phyloP scores from a whole-genome alignment of 2,888 invertebrate genomes.

The Chloroclystis v-ata region DNA sequence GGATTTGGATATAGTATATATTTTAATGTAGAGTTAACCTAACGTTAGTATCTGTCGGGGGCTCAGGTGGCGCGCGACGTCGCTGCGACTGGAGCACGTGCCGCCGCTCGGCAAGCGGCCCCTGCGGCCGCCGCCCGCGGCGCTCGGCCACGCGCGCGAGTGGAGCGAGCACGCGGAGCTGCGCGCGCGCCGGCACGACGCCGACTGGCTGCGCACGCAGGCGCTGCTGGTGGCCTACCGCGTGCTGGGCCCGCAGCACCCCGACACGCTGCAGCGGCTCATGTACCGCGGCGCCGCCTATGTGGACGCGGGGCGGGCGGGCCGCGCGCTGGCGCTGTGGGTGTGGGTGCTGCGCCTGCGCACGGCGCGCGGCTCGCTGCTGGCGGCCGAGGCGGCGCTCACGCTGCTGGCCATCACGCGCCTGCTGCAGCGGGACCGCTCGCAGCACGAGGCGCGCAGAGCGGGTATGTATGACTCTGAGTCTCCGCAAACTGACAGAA shows the following conservation, averaged over 20 bases:
- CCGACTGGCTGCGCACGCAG: slow-evolving; percentile 91
- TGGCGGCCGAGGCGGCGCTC: slow-evolving; percentile 85
- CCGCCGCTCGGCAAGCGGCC: slow-evolving; percentile 76
- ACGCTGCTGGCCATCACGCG: slow-evolving; percentile 91
- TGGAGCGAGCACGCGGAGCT: slow-evolving; percentile 85
- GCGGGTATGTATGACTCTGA: too few species aligned
- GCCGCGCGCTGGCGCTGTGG: slow-evolving; percentile 93
- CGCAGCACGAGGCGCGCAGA: slow-evolving; percentile 54
- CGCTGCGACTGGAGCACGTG: slow-evolving; percentile 45
- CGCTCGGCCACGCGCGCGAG: slow-evolving; percentile 81
- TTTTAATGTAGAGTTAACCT: too few species aligned
- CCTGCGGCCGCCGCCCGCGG: slow-evolving; percentile 67
- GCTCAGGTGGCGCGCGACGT: slow-evolving; percentile 85
- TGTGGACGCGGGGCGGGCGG: slow-evolving; percentile 83
- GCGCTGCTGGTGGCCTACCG: slow-evolving; percentile 92
- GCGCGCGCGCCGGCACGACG: slow-evolving; percentile 84
- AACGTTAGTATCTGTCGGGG: too few species aligned
- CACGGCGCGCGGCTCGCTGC: slow-evolving; percentile 86
- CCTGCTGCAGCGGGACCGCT: slow-evolving; percentile 81
- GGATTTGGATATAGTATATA: too few species aligned
- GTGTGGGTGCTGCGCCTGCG: slow-evolving; percentile 88
- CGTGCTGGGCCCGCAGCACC: slow-evolving; percentile 90
- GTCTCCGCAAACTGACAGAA: too few species aligned
- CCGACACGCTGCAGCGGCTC: slow-evolving; percentile 89
- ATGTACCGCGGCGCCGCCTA: slow-evolving; percentile 86